Evolutionary conservation across 35 echinoderm and acorn worm species (phyloP).

Genomic region (Eucidaris tribuloides): DNA sequence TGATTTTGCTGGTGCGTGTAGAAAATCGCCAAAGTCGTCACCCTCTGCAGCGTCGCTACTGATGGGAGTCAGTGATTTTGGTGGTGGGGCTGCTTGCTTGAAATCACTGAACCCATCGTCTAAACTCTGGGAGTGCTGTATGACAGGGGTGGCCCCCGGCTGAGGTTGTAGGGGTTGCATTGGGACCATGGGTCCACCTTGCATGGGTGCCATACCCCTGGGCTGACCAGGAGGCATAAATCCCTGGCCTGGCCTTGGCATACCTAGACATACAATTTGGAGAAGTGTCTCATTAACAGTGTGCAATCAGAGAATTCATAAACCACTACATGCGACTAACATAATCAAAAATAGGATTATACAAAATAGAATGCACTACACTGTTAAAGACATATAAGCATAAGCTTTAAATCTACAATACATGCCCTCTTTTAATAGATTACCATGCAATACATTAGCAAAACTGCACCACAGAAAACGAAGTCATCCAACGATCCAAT

Average conservation of each 20-base stretch:
- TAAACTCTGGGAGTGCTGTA: not conserved
- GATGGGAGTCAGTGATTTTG: not conserved
- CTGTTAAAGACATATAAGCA: too few relatives aligned
- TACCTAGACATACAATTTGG: too few relatives aligned
- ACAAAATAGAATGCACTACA: too few relatives aligned
- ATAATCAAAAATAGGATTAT: too few relatives aligned
- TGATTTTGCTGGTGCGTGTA: conserved; percentile 5
- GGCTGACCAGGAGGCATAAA: not conserved
- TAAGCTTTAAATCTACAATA: too few relatives aligned
- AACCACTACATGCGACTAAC: too few relatives aligned
- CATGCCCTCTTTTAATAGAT: too few relatives aligned
- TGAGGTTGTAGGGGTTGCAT: not conserved
- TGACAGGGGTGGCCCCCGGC: not conserved
- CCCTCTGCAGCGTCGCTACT: not conserved
- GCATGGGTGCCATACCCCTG: not conserved
- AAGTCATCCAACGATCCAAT: too few relatives aligned
- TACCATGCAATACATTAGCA: too few relatives aligned
- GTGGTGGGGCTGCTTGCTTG: not conserved
- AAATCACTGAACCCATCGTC: conserved; percentile 21
- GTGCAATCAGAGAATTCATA: too few relatives aligned
- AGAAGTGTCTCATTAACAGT: too few relatives aligned
- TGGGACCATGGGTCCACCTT: not conserved
- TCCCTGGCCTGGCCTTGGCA: not conserved
- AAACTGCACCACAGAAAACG: too few relatives aligned
- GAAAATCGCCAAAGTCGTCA: conserved; percentile 13